Base-by-base conservation (phyloP, 1,140 invertebrate species). In the Pentalonia nigronervosa region DNA sequence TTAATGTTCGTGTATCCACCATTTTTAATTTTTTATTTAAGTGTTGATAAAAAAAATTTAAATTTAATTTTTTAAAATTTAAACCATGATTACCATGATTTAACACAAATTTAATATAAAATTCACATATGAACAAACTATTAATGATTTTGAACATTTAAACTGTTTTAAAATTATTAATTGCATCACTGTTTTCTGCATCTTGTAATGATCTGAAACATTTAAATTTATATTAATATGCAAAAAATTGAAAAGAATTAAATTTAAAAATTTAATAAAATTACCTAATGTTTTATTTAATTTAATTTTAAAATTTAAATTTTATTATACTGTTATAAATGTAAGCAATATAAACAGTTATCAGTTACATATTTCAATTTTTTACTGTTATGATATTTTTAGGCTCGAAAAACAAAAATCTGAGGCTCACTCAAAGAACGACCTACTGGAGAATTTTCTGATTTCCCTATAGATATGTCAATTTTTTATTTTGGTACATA, bases 1-100 rank as follows among this genome's bases (percentile, higher is more conserved):
- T 48, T n/a, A 93, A 86, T 84, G 81, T 86, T 6, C 91, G 48
- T 86, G 76, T 93, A 86, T 93, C 91, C 21, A 93, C 76, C 91
- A 93, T 93, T 84, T 53, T 56, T 93, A 23, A 53, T 50, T 30
- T 90, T 14, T 53, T 56, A 41, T 6, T 36, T 56, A 90, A n/a
- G 60, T 17, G 2, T 30, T 30, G 36, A 56, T 89, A 14, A 34
- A 20, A 60, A 30, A 60, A 90, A 56, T 21, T 25, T n/a, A n/a
- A n/a, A n/a, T n/a, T n/a, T n/a, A n/a, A n/a, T n/a, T n/a, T n/a
- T n/a, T 41, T 67, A 20, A n/a, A 89, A 90, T 45, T 90, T 9
- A 67, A n/a, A 67, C 36, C 11, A 90, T 45, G 3, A 47, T n/a
- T 56, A 67, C 89, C n/a, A n/a, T 60, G n/a, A 90, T 90, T 90